Evolutionary conservation across 2,888 invertebrate genomes (phyloP).

Genomic region (Chymomyza fuscimana): DNA sequence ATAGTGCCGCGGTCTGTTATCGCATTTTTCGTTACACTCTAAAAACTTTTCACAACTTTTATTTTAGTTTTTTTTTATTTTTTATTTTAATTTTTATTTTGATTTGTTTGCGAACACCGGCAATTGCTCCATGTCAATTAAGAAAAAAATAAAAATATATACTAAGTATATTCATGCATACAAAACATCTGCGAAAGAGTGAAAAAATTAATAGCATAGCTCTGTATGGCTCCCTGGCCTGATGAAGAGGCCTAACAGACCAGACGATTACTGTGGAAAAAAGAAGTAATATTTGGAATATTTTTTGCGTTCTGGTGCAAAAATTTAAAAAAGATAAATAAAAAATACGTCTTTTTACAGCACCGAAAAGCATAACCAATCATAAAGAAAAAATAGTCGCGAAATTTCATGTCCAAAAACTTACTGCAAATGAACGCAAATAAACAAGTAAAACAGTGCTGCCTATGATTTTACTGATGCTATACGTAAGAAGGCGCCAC

Average conservation of each 20-base stretch:
- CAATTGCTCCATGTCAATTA: slow-evolving; percentile 61
- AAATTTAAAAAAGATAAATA: too few relatives aligned
- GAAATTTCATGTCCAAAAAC: too few relatives aligned
- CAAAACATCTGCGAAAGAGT: slow-evolving; percentile 33
- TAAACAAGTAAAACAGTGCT: too few relatives aligned
- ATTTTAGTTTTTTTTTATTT: slow-evolving; percentile 27
- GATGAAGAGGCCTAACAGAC: slow-evolving; percentile 17
- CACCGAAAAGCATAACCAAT: too few relatives aligned
- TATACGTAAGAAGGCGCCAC: too few relatives aligned
- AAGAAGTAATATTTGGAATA: not conserved
- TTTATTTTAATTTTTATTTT: slow-evolving; percentile 20
- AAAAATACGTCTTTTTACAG: too few relatives aligned
- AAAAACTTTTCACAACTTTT: slow-evolving; percentile 53
- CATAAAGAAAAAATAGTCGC: too few relatives aligned
- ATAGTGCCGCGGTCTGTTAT: slow-evolving; percentile 45
- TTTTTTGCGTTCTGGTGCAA: too few relatives aligned
- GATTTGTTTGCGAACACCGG: slow-evolving; percentile 17
- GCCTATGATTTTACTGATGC: too few relatives aligned
- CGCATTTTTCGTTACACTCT: slow-evolving; percentile 65
- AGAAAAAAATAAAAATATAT: slow-evolving; percentile 28
- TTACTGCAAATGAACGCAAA: too few relatives aligned
- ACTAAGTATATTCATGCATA: slow-evolving; percentile 4
- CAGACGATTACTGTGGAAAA: not conserved
- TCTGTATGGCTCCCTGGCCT: slow-evolving; percentile 19
- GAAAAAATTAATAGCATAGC: slow-evolving; percentile 46